These are phyloP conservation scores for Holothuria glaberrima DNA, from an alignment of 35 echinoderm and acorn worm genomes.

Conservation along the genomic window DNA sequence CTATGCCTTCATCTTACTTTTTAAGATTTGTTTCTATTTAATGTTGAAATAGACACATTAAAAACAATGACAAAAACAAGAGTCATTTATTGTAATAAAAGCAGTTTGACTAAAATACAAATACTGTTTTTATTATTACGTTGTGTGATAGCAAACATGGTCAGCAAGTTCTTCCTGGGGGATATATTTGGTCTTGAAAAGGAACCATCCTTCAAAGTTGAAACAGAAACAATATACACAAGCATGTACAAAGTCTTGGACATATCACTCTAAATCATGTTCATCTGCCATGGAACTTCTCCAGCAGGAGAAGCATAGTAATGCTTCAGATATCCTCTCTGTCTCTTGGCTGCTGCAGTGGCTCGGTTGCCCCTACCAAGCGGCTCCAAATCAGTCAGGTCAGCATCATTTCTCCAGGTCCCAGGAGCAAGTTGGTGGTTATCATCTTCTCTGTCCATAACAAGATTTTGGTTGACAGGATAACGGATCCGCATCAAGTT, in stretches of 20 bases:
- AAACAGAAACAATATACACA: constrained; percentile 19
- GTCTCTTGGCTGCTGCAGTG: constrained; percentile 10
- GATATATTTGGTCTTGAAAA: background rate
- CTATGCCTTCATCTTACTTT: constrained; percentile 9
- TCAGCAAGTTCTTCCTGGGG: constrained; percentile 11
- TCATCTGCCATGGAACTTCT: constrained; percentile 2
- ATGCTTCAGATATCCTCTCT: background rate
- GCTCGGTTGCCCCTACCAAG: constrained; percentile 1
- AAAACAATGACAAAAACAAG: background rate
- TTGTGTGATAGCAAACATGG: constrained; percentile 8
- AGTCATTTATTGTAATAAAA: constrained; percentile 21
- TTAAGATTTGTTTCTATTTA: constrained; percentile 12
- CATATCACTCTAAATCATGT: constrained; percentile 9
- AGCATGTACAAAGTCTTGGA: constrained; percentile 13
- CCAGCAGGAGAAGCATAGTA: constrained; percentile 8
- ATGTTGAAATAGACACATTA: constrained; percentile 4
- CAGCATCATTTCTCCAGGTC: constrained; percentile 2
- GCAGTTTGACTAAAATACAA: constrained; percentile 10
- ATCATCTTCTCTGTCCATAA: constrained; percentile 32
- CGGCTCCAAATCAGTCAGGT: constrained; percentile 20
- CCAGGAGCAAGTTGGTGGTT: constrained; percentile 11
- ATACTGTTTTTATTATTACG: constrained; percentile 11
- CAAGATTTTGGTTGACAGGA: background rate
- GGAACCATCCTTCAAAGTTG: constrained; percentile 17
- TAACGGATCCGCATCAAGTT: constrained; percentile 40